Evolutionary conservation across 2,888 invertebrate genomes (phyloP).

Genomic region (Seira sanloemensis): DNA sequence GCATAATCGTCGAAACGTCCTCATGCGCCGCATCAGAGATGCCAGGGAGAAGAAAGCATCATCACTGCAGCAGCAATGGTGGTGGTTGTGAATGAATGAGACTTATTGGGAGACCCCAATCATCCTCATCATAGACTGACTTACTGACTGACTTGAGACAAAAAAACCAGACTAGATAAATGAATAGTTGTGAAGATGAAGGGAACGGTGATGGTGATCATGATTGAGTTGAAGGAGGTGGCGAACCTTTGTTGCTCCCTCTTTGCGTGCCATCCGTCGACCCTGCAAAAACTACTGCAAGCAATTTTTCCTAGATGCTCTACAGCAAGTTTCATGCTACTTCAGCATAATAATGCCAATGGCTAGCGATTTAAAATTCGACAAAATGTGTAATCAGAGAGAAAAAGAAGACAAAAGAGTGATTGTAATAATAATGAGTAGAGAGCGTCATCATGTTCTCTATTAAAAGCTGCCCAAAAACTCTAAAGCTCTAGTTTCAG

Average conservation of each 20-base stretch:
- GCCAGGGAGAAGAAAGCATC: constrained; percentile 2
- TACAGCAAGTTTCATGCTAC: too few relatives aligned
- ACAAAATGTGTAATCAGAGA: background rate
- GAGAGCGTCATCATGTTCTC: background rate
- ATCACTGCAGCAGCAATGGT: too few relatives aligned
- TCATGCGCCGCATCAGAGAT: constrained; percentile 18
- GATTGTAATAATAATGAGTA: constrained; percentile 2
- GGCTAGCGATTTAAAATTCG: too few relatives aligned
- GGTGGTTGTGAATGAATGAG: constrained; percentile 46
- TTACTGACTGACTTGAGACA: constrained; percentile 35
- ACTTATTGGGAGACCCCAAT: constrained; percentile 50
- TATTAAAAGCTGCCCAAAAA: background rate
- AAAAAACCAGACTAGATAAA: constrained; percentile 50
- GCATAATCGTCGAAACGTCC: constrained; percentile 9
- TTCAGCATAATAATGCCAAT: too few relatives aligned
- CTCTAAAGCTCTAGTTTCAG: constrained; percentile 5
- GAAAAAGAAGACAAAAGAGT: constrained; percentile 2
- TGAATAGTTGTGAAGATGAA: constrained; percentile 30
- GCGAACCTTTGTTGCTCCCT: constrained; percentile 1
- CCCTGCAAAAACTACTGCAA: background rate
- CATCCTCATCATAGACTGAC: constrained; percentile 12
- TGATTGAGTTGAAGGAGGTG: background rate
- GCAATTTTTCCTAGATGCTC: background rate
- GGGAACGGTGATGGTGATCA: constrained; percentile 11
- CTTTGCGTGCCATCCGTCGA: background rate